Percentiles rank a stretch among this genome's conserved stretches.
Evolutionary conservation across 2,888 invertebrate species (phyloP).

Genomic region (Podotricha telesiphe): DNA sequence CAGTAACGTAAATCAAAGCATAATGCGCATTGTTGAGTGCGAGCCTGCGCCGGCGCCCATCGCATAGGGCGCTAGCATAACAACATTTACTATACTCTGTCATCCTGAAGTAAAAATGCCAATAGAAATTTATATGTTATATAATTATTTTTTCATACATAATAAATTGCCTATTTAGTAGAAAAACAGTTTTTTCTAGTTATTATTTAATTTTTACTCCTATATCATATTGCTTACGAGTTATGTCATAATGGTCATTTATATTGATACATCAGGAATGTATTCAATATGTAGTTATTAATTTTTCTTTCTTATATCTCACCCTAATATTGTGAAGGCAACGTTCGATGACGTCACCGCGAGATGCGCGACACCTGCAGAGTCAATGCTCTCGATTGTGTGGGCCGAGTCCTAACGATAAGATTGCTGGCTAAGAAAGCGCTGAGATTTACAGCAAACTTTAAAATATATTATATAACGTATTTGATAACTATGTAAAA

Average conservation of each 20-base stretch:
- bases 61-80: constrained; percentile 51
- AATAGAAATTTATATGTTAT: neutral
- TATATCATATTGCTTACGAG: neutral
- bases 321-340: constrained; percentile 55
- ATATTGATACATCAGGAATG: neutral
- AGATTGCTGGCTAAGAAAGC: constrained; percentile 38
- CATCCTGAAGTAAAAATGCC: neutral
- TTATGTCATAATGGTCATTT: neutral
- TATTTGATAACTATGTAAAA: neutral
- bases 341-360: constrained; percentile 58
- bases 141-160: neutral
- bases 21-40: constrained; percentile 49
- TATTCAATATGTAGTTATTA: constrained; percentile 1
- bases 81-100: constrained; percentile 29
- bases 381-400: constrained; percentile 59
- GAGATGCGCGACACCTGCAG: constrained; percentile 59
- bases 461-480: constrained; percentile 4
- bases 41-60: constrained; percentile 63
- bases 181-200: neutral
- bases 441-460: constrained; percentile 33
- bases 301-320: constrained; percentile 5
- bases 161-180: neutral
- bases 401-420: constrained; percentile 48
- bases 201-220: neutral
- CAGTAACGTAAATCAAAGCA: constrained; percentile 49